Conservation (phyloP, 2,113 vertebrate species). For the Micronycteris hirsuta region DNA sequence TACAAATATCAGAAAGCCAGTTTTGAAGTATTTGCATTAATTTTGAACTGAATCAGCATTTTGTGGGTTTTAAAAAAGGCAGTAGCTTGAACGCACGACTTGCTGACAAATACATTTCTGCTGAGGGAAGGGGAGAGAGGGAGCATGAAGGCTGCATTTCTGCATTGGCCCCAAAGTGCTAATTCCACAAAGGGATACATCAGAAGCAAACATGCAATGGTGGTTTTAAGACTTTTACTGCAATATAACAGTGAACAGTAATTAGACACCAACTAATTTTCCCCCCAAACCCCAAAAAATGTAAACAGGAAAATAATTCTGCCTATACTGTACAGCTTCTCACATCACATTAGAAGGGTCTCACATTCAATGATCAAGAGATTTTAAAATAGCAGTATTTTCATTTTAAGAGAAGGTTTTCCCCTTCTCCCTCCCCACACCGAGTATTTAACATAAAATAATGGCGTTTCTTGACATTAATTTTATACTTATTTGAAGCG, state of each 20-base stretch:
- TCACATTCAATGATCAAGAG: slow-evolving; percentile 77
- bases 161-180: slow-evolving; percentile 79
- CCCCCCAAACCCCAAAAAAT: slow-evolving; percentile 39
- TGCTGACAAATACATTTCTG: slow-evolving; percentile 68
- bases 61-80: slow-evolving; percentile 55
- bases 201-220: slow-evolving; percentile 89
- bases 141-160: slow-evolving; percentile 68
- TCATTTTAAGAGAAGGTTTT: slow-evolving; percentile 74
- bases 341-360: slow-evolving; percentile 71
- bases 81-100: slow-evolving; percentile 63
- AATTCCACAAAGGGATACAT: slow-evolving; percentile 76
- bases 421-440: slow-evolving; percentile 44
- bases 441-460: slow-evolving; percentile 75
- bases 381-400: slow-evolving; percentile 79
- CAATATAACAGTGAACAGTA: slow-evolving; percentile 82
- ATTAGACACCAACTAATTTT: slow-evolving; percentile 78
- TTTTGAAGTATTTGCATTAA: slow-evolving; percentile 69
- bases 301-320: slow-evolving; percentile 77
- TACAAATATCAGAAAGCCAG: slow-evolving; percentile 73
- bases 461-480: slow-evolving; percentile 74
- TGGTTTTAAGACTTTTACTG: slow-evolving; percentile 84
- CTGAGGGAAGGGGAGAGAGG: slow-evolving; percentile 51
- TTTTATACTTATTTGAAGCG: slow-evolving; percentile 79
- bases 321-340: slow-evolving; percentile 72
- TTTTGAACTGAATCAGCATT: slow-evolving; percentile 56